Evolutionary conservation across 2,888 invertebrate species (phyloP).

Genomic region (Epirrhoe tristata): DNA sequence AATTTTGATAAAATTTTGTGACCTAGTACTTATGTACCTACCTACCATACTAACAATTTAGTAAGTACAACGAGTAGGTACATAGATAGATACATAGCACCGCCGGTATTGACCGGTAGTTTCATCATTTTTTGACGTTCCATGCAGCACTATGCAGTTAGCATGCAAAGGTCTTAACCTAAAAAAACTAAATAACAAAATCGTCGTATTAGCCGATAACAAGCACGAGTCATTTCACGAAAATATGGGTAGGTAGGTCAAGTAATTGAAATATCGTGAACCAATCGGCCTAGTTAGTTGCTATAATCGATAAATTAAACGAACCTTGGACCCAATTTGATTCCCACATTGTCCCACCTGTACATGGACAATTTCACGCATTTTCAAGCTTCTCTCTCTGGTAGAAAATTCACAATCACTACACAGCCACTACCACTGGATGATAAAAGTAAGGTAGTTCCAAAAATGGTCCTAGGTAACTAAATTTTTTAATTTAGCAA

Average conservation of each 20-base stretch:
- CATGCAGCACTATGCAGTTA: not conserved
- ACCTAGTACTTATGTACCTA: too few relatives aligned
- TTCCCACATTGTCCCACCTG: constrained; percentile 98
- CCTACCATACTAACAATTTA: too few relatives aligned
- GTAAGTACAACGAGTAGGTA: too few relatives aligned
- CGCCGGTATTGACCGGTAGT: too few relatives aligned
- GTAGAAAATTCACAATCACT: constrained; percentile 6
- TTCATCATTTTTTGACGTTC: not conserved
- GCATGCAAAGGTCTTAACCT: constrained; percentile 21
- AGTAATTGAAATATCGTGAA: constrained; percentile 14
- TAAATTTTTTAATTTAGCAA: constrained; percentile 9
- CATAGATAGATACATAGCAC: too few relatives aligned
- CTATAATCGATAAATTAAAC: constrained; percentile 27
- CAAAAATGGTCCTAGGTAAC: too few relatives aligned
- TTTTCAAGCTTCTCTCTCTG: constrained; percentile 62
- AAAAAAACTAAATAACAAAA: constrained; percentile 8
- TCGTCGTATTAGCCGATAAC: not conserved
- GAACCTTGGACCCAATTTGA: constrained; percentile 97
- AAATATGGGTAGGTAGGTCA: constrained; percentile 16
- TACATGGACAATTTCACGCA: constrained; percentile 98
- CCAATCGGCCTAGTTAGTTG: not conserved
- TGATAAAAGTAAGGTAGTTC: constrained; percentile 1
- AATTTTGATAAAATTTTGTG: too few relatives aligned
- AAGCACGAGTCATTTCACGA: not conserved
- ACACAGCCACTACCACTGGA: not conserved